These are phyloP conservation scores for Pagetopsis macropterus DNA, from an alignment of 2,797 vertebrate genomes.

Conservation along the genomic window DNA sequence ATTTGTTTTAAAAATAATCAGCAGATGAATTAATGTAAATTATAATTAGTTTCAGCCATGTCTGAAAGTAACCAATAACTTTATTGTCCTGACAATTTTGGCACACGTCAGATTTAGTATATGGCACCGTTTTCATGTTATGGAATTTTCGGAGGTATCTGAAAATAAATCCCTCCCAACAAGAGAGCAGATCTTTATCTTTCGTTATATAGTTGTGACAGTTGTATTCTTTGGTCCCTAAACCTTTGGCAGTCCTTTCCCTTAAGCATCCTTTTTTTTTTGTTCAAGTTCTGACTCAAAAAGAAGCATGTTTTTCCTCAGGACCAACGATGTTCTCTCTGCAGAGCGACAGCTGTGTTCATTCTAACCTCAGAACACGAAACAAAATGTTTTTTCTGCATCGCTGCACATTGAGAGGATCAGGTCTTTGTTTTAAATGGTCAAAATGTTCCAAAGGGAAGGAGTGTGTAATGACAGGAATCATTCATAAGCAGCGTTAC, in stretches of 20 bases:
- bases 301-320: slow-evolving; percentile 4
- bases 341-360: slow-evolving; percentile 39
- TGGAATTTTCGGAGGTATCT: not conserved
- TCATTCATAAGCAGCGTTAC: slow-evolving; percentile 14
- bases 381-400: slow-evolving; percentile 22
- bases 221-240: slow-evolving; percentile 14
- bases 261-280: not conserved
- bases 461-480: slow-evolving; percentile 18
- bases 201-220: not conserved
- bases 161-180: not conserved
- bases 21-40: too few relatives aligned
- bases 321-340: not conserved
- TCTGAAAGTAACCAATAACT: not conserved
- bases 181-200: not conserved
- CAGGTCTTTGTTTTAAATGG: slow-evolving; percentile 31
- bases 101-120: not conserved
- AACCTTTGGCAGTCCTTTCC: not conserved
- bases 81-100: not conserved
- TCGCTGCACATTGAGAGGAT: slow-evolving; percentile 17
- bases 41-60: too few relatives aligned
- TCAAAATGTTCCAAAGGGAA: slow-evolving; percentile 33
- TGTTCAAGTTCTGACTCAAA: not conserved
- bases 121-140: not conserved
- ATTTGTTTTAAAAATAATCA: too few relatives aligned
- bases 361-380: slow-evolving; percentile 19